Conservation (phyloP, 2,797 vertebrate genomes). For the Sebastes paucispinis region DNA sequence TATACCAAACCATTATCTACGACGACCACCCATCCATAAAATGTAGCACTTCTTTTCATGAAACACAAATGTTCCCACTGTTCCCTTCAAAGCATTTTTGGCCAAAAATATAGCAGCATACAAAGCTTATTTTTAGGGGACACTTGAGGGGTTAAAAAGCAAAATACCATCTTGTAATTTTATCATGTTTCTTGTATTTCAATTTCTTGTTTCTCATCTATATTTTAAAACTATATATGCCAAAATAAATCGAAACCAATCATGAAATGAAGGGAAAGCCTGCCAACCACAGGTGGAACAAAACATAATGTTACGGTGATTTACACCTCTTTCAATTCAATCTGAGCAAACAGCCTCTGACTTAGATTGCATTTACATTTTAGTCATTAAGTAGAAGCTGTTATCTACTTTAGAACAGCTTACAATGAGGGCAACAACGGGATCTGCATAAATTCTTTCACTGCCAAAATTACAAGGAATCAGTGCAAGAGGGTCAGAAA, state of each 20-base stretch:
- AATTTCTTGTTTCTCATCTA: background rate
- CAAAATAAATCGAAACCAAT: background rate
- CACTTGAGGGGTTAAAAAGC: background rate
- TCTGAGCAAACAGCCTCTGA: background rate
- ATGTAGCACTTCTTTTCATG: accelerated
- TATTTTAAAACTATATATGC: background rate
- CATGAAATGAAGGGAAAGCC: background rate
- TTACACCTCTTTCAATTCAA: constrained; percentile 8
- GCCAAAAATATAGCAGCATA: background rate
- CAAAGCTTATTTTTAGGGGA: background rate
- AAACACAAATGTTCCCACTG: background rate
- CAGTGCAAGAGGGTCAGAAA: constrained; percentile 1
- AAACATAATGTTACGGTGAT: background rate
- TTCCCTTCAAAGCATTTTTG: too few species aligned
- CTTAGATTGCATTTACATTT: constrained; percentile 14
- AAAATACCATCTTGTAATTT: background rate
- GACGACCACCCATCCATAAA: background rate
- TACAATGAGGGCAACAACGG: background rate
- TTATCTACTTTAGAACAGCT: background rate
- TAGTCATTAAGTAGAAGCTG: constrained; percentile 1
- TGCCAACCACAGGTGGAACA: background rate
- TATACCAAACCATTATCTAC: background rate
- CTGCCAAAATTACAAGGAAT: background rate
- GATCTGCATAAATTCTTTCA: background rate
- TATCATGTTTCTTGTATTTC: background rate